A percentile compares a stretch with the other conserved stretches of the same genome.
Conservation (phyloP, 2,888 invertebrate genomes). For the Epirrhoe alternata region DNA sequence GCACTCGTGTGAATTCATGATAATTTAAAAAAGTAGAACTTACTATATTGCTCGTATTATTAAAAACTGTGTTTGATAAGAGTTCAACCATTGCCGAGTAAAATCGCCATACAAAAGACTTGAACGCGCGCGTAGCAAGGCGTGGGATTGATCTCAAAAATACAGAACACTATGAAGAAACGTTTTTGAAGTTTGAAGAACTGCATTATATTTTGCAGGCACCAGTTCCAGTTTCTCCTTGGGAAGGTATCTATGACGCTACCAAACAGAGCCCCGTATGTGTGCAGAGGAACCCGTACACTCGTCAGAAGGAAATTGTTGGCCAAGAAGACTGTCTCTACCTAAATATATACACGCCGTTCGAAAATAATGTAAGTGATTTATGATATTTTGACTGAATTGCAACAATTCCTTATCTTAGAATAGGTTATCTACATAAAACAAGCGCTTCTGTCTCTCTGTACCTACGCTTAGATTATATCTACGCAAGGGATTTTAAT, state of each 20-base stretch:
- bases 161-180: too few species aligned
- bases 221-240: slow-evolving; percentile 86
- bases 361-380: slow-evolving; percentile 59
- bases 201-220: slow-evolving; percentile 68
- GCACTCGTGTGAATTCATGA: too few species aligned
- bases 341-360: slow-evolving; percentile 88
- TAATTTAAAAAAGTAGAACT: background rate
- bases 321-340: slow-evolving; percentile 94
- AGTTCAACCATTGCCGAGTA: background rate
- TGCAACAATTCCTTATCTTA: too few species aligned
- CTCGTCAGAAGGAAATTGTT: slow-evolving; percentile 86
- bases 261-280: slow-evolving; percentile 88
- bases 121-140: slow-evolving; percentile 15
- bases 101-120: slow-evolving; percentile 13
- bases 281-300: slow-evolving; percentile 90
- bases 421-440: too few species aligned
- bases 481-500: too few species aligned
- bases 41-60: too few species aligned
- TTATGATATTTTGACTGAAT: too few species aligned
- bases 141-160: too few species aligned
- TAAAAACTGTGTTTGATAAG: too few species aligned
- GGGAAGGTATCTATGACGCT: slow-evolving; percentile 87
- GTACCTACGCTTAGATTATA: too few species aligned
- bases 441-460: too few species aligned
- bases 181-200: too few species aligned